Evolutionary conservation across 1,140 invertebrate genomes (phyloP).

Genomic region (Lepidurus couesii): DNA sequence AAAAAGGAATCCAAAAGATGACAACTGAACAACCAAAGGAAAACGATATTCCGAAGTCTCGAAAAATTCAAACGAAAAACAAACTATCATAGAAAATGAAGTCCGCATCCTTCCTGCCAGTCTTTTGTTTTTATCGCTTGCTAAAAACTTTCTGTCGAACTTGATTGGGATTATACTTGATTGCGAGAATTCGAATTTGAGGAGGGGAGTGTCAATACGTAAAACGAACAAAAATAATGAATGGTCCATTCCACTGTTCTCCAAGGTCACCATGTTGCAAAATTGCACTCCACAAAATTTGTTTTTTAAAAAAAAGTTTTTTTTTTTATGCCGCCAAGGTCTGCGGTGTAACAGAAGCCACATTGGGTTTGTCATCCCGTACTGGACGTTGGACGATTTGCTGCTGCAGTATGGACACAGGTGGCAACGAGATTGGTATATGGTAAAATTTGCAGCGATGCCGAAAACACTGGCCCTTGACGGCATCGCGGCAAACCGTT

Average conservation of each 20-base stretch:
- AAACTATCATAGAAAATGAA: not conserved
- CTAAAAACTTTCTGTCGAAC: not conserved
- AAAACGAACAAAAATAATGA: not conserved
- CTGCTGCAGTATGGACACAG: slow-evolving; percentile 49
- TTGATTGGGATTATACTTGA: not conserved
- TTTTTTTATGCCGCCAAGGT: slow-evolving; percentile 7
- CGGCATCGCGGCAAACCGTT: slow-evolving; percentile 88
- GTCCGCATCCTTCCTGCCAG: not conserved
- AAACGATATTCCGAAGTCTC: too few relatives aligned
- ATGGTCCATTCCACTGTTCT: not conserved
- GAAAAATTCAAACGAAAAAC: too few relatives aligned
- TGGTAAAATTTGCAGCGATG: slow-evolving; percentile 91
- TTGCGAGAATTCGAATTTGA: not conserved
- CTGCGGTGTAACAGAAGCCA: not conserved
- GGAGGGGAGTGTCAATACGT: too few relatives aligned
- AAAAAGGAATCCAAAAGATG: slow-evolving; percentile 1
- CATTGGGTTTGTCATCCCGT: not conserved
- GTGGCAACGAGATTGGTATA: slow-evolving; percentile 75
- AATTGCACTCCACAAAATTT: not conserved
- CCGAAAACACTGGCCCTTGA: slow-evolving; percentile 79
- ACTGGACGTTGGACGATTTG: not conserved
- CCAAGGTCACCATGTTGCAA: not conserved
- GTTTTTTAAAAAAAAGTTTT: not conserved
- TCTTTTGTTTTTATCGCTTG: not conserved
- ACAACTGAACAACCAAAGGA: not conserved